Evolutionary conservation across 2,113 vertebrate species (phyloP).

Genomic region (Cepphus grylle): DNA sequence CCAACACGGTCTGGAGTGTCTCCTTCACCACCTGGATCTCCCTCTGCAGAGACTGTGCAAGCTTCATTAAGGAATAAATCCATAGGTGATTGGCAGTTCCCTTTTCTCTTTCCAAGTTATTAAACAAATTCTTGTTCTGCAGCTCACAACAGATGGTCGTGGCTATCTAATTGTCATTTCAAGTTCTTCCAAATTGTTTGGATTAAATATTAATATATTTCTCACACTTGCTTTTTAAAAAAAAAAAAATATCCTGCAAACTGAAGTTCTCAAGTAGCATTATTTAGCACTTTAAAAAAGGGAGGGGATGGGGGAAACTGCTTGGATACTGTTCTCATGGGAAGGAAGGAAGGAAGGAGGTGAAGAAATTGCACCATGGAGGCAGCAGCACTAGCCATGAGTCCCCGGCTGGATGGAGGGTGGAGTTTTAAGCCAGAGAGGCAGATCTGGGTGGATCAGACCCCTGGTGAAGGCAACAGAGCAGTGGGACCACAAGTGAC

Average conservation of each 20-base stretch:
- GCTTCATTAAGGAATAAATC: constrained; percentile 79
- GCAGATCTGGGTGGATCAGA: background rate
- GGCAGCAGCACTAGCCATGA: background rate
- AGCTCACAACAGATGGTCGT: constrained; percentile 77
- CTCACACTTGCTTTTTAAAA: constrained; percentile 53
- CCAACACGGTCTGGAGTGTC: constrained; percentile 74
- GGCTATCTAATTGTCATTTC: constrained; percentile 75
- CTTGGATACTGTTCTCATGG: background rate
- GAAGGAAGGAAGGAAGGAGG: background rate
- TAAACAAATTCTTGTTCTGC: constrained; percentile 64
- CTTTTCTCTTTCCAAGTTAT: constrained; percentile 48
- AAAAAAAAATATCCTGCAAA: background rate
- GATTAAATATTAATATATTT: constrained; percentile 85
- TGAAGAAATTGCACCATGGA: background rate
- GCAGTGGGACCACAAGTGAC: background rate
- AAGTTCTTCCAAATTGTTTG: constrained; percentile 78
- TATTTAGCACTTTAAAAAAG: constrained; percentile 12
- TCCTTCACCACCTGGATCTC: constrained; percentile 86
- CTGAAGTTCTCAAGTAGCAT: constrained; percentile 25
- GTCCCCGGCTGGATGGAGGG: background rate
- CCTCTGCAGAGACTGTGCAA: constrained; percentile 81
- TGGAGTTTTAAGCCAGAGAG: background rate
- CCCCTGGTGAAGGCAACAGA: background rate
- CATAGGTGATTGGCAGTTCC: constrained; percentile 70
- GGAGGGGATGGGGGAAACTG: background rate